Evolutionary conservation across 2,113 vertebrate species (phyloP), one percentile per base, ranked within the genome.

Genomic region (Aspidoscelis tigris): DNA sequence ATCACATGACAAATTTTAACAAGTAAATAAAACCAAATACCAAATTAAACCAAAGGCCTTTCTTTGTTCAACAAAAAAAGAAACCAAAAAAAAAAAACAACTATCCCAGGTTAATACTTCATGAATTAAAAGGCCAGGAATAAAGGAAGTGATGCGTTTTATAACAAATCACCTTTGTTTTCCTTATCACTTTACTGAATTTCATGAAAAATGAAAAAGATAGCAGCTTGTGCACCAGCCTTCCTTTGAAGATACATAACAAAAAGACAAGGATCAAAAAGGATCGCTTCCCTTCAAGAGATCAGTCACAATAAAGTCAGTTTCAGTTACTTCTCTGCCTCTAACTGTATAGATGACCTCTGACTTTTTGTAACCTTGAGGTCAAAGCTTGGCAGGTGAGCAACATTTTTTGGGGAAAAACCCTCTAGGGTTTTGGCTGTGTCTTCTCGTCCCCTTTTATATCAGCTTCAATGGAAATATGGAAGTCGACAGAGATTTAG

Each of bases 251-350:
- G 76, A 73, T 65, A 5, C 7, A 66, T 65, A 39, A 41, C 55
- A 84, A 78, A 66, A 64, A 84, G 44, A 20, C 69, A 65, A 20
- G 69, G 69, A 84, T 84, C 73, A 84, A 70, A 84, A 64, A 55
- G 55, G 70, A 79, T 73, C 79, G 76, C 69, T 58, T 72, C 83
- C 73, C 58, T 24, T 24, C 69, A 50, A 58, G 76, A 74, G 69
- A 84, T 79, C 69, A 73, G 76, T 84, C 55, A 79, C 70, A 79
- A 39, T 53, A 84, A 77, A 79, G 58, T 53, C 76, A 79, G 76
- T 24, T 50, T 68, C 81, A 69, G 79, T 64, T 41, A 50, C 55
- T 77, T 74, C 18, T 61, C 20, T 50, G 21, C 39, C 44, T 64
- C 43, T 22, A 24, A 44, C 65, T 70, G 47, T 77, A 72, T 50